Base-by-base conservation (phyloP, 2,888 invertebrate species). In the Cepaea hortensis region DNA sequence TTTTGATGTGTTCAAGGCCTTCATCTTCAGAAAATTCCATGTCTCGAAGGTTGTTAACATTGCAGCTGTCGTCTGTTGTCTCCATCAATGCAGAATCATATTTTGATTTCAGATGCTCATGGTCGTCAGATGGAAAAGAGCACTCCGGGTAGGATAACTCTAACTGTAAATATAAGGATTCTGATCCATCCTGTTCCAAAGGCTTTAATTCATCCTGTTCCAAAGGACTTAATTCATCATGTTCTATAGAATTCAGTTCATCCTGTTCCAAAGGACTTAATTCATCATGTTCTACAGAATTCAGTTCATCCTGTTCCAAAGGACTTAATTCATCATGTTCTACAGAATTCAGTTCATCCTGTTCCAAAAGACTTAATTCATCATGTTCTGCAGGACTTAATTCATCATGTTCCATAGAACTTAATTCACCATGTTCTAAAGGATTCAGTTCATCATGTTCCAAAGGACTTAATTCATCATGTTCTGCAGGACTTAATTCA, bases 71-170 rank as follows among this genome's bases (percentile, higher is more conserved):
- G 48, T 7, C 68, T 3, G 4, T 81, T 20, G 3, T 81, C 15
- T 70, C 70, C 50, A 81, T 6, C 11, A 9, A 81, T 20, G 68
- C 68, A 48, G 68, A 70, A 81, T 81, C 81, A 70, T 68, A 18
- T 50, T 48, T 81, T 48, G 70, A 70, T 70, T n/a, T 5, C 20
- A 50, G n/a, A 62, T 61, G 18, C 13, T 79, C 79, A 35, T 15
- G 3, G 11, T 23, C 35, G 15, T 35, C 62, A 62, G 15, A 79
- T 18, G 15, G 13, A 62, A 62, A 61, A 35, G 62, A 79, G 11
- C 13, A 18, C 23, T 62, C 61, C 35, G 6, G 23, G 15, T 18
- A 20, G 68, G 62, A 13, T 62, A 61, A 23, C n/a, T 23, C n/a
- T 61, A 7, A 61, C n/a, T 77, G 77, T 77, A 62, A 18, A 62